Base-by-base conservation (phyloP, 2,797 vertebrate genomes). In the Muraenolepis orangiensis region DNA sequence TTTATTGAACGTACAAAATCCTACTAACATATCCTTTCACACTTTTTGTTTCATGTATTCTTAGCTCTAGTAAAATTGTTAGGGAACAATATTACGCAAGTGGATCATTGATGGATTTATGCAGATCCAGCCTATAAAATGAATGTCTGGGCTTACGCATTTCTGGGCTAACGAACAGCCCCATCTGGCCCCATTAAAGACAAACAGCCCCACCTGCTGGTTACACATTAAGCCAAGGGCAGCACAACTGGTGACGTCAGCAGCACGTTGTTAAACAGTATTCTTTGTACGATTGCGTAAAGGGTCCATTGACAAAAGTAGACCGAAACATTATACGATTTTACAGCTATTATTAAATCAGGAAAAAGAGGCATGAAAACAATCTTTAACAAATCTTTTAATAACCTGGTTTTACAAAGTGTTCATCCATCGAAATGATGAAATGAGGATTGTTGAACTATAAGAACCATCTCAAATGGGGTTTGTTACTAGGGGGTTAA, bases 371-470 rank as follows among this genome's bases (percentile, higher is more conserved):
- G 42, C 42, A 64, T 64, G 57, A 64, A 64, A 64, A 57, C 51
- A 26, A 23, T 26, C 23, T 30, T 57, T 8, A 70, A 28, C 13
- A 70, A 38, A 28, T 8, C 23, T 70, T 70, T 70, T 38, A 26
- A 42, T 38, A 40, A 23, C 23, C 26, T 28, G 8, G 26, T 36
- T 74, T 18, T 18, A 26, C 20, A 42, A 42, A 38, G 42, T 64
- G 64, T 66, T 34, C 13, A 69, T 32, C 32, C 82, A 76, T 78
- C 71, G 42, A 78, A 76, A 82, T 71, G 74, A 69, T 76, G 68
- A 74, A 82, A n/a, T 12, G 68, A 86, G 8, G 76, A 70, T n/a
- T 74, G 36, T 18, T 66, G 13, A 38, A 64, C 18, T 4, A 3
- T 36, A 51, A 51, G 18, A 20, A 23, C n/a, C 20, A 57, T 57